Conservation (phyloP, 1,140 invertebrate genomes). For the Sipha flava region DNA sequence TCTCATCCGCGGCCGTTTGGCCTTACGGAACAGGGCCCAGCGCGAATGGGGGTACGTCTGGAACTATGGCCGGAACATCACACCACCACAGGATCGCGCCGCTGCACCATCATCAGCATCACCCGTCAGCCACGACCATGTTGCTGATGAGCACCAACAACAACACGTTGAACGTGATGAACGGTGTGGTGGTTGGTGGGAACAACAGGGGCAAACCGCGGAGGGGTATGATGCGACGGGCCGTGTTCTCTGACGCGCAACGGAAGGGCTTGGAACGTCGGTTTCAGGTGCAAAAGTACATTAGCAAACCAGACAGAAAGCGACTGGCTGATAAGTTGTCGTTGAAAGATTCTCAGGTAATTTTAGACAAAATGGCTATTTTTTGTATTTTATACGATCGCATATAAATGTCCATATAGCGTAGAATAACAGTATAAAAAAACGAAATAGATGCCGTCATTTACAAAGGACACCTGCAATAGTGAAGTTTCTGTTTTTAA, state of each 20-base stretch:
- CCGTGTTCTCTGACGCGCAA: slow-evolving; percentile 88
- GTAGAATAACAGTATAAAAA: too few relatives aligned
- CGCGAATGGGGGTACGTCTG: not conserved
- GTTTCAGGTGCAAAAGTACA: slow-evolving; percentile 96
- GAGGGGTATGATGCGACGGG: slow-evolving; percentile 86
- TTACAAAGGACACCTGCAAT: too few relatives aligned
- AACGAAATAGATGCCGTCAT: too few relatives aligned
- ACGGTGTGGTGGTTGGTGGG: not conserved
- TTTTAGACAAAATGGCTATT: too few relatives aligned
- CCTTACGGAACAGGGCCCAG: not conserved
- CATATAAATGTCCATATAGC: not conserved
- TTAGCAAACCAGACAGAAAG: slow-evolving; percentile 94
- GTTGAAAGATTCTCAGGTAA: slow-evolving; percentile 89
- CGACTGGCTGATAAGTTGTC: slow-evolving; percentile 93
- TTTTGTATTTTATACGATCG: too few relatives aligned
- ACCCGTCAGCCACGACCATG: not conserved
- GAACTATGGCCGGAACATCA: not conserved
- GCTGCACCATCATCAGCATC: not conserved
- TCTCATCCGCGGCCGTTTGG: not conserved
- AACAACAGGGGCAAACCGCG: slow-evolving; percentile 63
- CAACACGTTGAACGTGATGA: not conserved
- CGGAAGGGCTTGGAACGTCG: slow-evolving; percentile 87
- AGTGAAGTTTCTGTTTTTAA: too few relatives aligned
- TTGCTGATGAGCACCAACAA: not conserved
- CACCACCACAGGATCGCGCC: not conserved